phyloP scores from a whole-genome alignment of 1,140 invertebrate species.

The Paracyclopina nana region DNA sequence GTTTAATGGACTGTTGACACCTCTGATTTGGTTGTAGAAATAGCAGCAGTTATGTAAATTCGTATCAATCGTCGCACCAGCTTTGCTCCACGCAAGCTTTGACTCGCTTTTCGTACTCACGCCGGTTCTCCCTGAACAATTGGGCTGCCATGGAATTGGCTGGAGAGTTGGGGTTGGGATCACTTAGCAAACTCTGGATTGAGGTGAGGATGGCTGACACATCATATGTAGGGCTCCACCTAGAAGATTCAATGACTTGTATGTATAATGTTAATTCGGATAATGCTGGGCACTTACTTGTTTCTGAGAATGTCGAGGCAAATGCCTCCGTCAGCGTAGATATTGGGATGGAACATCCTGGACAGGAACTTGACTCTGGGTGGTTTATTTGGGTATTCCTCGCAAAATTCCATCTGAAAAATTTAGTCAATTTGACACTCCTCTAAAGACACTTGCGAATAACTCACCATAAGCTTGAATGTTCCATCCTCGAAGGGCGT shows the following conservation, averaged over 20 bases:
- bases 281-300: constrained; percentile 22
- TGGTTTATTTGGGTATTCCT: constrained; percentile 48
- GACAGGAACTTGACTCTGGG: constrained; percentile 43
- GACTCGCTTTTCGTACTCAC: constrained; percentile 89
- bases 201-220: constrained; percentile 45
- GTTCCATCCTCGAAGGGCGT: constrained; percentile 53
- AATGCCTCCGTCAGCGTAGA: constrained; percentile 47
- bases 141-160: constrained; percentile 34
- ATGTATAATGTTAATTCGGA: not conserved
- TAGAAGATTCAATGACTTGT: constrained; percentile 20
- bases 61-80: constrained; percentile 31
- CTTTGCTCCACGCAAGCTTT: constrained; percentile 90
- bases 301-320: constrained; percentile 47
- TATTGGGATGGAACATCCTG: constrained; percentile 48
- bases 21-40: too few relatives aligned
- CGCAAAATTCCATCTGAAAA: constrained; percentile 44
- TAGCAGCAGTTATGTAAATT: too few relatives aligned
- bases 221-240: constrained; percentile 44
- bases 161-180: constrained; percentile 37
- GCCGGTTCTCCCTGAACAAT: constrained; percentile 40
- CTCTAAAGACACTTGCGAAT: too few relatives aligned
- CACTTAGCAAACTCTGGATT: constrained; percentile 35
- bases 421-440: too few relatives aligned
- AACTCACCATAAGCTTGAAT: constrained; percentile 43
- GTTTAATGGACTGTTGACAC: too few relatives aligned